phyloP scores from a whole-genome alignment of 2,797 vertebrate genomes.

The Graptemys geographica region DNA sequence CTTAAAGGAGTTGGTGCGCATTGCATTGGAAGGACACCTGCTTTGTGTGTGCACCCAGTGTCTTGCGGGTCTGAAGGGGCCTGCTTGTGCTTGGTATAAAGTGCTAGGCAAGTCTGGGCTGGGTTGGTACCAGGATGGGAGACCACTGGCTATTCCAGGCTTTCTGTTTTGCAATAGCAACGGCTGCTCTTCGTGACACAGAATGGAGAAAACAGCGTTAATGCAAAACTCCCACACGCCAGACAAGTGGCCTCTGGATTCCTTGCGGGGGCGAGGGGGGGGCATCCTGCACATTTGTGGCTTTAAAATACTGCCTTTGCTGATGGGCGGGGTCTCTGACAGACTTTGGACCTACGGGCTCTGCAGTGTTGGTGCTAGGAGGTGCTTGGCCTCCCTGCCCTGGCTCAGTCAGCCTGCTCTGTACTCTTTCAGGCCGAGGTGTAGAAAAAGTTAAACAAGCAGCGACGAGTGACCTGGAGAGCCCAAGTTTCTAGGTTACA shows the following conservation, averaged over 20 bases:
- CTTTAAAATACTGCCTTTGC: background rate
- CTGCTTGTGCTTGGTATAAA: background rate
- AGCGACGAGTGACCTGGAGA: background rate
- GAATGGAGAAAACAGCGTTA: background rate
- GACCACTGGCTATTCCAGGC: background rate
- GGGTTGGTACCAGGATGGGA: background rate
- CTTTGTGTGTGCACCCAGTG: background rate
- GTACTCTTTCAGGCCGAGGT: background rate
- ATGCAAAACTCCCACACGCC: background rate
- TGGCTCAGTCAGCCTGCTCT: background rate
- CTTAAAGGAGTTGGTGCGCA: background rate
- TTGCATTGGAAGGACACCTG: background rate
- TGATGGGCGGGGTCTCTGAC: background rate
- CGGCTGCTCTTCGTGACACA: background rate
- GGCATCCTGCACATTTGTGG: background rate
- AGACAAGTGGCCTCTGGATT: background rate
- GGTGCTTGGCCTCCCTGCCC: background rate
- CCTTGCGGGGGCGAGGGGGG: background rate
- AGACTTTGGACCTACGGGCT: background rate
- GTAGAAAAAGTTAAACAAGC: background rate
- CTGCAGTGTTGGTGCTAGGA: background rate
- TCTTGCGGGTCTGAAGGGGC: background rate
- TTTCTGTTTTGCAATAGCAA: background rate
- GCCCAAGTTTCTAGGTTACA: background rate
- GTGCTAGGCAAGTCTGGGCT: background rate